Evolutionary conservation across 2,113 vertebrate species (phyloP).

Genomic region (Rhineura floridana): DNA sequence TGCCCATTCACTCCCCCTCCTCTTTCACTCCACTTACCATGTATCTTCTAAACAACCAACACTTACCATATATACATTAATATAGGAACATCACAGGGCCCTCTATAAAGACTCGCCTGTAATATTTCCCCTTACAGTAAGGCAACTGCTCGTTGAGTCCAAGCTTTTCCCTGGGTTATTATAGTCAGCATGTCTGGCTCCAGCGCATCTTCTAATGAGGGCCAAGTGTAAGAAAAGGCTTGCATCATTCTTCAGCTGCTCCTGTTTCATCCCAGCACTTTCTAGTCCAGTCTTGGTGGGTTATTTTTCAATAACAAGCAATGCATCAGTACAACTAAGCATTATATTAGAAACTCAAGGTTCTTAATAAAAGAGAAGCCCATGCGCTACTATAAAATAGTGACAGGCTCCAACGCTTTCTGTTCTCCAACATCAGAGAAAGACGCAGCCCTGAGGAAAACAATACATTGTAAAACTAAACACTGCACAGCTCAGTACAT

Average conservation of each 20-base stretch:
- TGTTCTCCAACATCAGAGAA: constrained; percentile 47
- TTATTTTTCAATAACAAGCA: neutral
- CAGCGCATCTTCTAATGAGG: constrained; percentile 19
- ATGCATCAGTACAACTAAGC: constrained; percentile 34
- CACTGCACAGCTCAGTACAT: neutral
- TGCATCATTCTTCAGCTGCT: neutral
- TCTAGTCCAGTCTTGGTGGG: constrained; percentile 15
- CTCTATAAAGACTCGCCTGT: neutral
- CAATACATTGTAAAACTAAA: constrained; percentile 52
- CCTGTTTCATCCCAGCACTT: constrained; percentile 32
- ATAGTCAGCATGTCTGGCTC: neutral
- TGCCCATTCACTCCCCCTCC: too few species aligned
- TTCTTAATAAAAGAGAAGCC: constrained; percentile 58
- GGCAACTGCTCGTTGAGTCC: constrained; percentile 12
- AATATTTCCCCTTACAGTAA: neutral
- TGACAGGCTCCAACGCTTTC: constrained; percentile 21
- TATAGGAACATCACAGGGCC: too few species aligned
- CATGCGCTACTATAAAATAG: constrained; percentile 37
- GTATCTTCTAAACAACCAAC: too few species aligned
- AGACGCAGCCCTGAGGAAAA: constrained; percentile 39
- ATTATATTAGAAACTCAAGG: constrained; percentile 51
- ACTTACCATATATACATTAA: too few species aligned
- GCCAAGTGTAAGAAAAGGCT: constrained; percentile 14
- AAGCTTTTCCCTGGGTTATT: constrained; percentile 6
- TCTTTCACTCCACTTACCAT: too few species aligned